These are phyloP conservation scores for Subacronicta megacephala DNA, from an alignment of 2,888 invertebrate species.

Conservation along the genomic window DNA sequence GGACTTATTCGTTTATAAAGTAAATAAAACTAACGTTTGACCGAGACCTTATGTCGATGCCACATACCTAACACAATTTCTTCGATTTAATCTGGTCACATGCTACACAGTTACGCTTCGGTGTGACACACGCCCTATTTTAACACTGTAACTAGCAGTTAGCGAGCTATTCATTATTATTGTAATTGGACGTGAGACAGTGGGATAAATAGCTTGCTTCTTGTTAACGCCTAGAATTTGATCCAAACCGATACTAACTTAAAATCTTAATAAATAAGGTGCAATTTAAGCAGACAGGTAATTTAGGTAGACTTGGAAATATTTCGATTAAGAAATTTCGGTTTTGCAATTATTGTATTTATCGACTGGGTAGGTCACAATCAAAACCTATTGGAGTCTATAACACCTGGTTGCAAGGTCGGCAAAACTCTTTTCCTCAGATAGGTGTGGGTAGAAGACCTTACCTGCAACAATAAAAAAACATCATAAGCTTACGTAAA, in stretches of 20 bases:
- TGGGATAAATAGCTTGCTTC: conserved; percentile 73
- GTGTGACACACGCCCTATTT: conserved; percentile 65
- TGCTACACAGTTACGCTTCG: conserved; percentile 46
- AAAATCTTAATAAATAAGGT: conserved; percentile 43
- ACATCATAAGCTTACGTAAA: no score
- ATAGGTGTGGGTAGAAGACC: background rate
- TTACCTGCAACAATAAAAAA: conserved; percentile 50
- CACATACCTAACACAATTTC: background rate
- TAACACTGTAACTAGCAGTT: conserved; percentile 67
- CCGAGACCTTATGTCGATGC: no score
- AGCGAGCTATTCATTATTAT: conserved; percentile 76
- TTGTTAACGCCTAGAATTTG: conserved; percentile 57
- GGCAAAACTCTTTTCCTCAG: background rate
- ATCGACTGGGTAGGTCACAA: no score
- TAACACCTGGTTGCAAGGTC: conserved; percentile 15
- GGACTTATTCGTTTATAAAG: no score
- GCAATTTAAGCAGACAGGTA: conserved; percentile 34
- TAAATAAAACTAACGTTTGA: no score
- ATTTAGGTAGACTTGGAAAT: conserved; percentile 52
- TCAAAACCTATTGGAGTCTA: background rate
- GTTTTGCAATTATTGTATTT: no score
- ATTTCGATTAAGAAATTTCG: conserved; percentile 62
- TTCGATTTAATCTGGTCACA: conserved; percentile 14
- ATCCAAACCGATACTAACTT: conserved; percentile 50
- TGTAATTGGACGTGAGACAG: conserved; percentile 80